Evolutionary conservation across 2,888 invertebrate species (phyloP), one percentile per base, ranked within the genome.

Genomic region (Unio pictorum): DNA sequence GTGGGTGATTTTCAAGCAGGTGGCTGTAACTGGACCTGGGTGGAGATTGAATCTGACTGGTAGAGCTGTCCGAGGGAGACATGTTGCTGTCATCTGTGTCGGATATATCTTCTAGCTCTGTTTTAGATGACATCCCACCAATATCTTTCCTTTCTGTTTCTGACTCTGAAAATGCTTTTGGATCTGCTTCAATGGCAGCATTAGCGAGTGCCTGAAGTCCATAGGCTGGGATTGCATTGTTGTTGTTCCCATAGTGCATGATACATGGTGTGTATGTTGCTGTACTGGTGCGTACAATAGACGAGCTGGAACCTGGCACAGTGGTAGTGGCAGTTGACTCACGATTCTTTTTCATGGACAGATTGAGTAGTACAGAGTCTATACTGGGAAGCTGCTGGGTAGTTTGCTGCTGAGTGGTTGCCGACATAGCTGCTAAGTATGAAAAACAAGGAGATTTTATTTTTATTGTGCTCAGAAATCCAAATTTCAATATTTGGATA

Each of bases 131-230:
- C 8, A 45, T 74, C 7, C 69, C 68, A 26, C 28, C n/a, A 20
- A 18, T 7, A 54, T 73, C 76, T 54, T 74, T 74, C 15, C 76
- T 54, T 17, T 64, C 73, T 3, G 45, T 60, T 26, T 74, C 69
- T 4, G 69, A 67, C 17, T 74, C 74, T 4, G 66, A 63, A 62
- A 73, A 73, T 7, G 71, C 72, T 28, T 77, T 77, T 1, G 73
- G 73, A 56, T 77, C 77, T 17, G 74, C 77, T 45, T 73, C 77
- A 54, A 77, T 77, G 15, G 77, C 77, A 20, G 77, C 77, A 65
- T 77, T 77, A 11, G 76, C 76, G n/a, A 76, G 64, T 17, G 76
- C 74, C 72, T 74, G 67, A n/a, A 77, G 60, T 5, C 77, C 77
- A 60, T 77, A 74, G 0, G 74, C 74, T 58, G 74, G 73, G 17